Conservation (phyloP, 2,888 invertebrate genomes). For the Hirtodrosophila duncani region DNA sequence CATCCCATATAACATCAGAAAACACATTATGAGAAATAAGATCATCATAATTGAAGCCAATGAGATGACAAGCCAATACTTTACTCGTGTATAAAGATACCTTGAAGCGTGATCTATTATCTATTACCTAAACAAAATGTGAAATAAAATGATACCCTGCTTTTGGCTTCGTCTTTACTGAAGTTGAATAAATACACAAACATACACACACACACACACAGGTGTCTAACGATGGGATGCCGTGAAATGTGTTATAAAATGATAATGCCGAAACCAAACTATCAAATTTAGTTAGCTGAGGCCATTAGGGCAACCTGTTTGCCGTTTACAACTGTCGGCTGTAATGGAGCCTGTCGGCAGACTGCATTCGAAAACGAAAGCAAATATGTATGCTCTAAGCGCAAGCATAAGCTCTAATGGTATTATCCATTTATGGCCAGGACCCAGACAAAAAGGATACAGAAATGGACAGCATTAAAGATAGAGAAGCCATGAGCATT, state of each 20-base stretch:
- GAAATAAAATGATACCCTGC: not conserved
- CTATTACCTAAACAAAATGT: not conserved
- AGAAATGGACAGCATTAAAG: too few species aligned
- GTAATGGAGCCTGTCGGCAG: not conserved
- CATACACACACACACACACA: conserved; percentile 35
- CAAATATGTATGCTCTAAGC: not conserved
- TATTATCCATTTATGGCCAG: not conserved
- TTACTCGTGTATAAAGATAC: too few species aligned
- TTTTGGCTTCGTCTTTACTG: not conserved
- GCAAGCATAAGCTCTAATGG: not conserved
- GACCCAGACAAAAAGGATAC: too few species aligned
- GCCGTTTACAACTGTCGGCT: conserved; percentile 7
- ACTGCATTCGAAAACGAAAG: too few species aligned
- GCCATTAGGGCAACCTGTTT: conserved; percentile 10
- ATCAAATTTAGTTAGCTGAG: conserved; percentile 37
- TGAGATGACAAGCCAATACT: too few species aligned
- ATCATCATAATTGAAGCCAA: too few species aligned
- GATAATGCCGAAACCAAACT: conserved; percentile 42
- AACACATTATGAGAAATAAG: too few species aligned
- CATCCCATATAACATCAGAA: too few species aligned
- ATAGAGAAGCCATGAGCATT: too few species aligned
- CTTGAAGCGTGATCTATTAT: not conserved
- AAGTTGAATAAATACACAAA: conserved; percentile 22
- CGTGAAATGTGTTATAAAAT: conserved; percentile 43
- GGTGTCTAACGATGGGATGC: conserved; percentile 11